Evolutionary conservation across 2,888 invertebrate species (phyloP).

Genomic region (Molanna angustata): DNA sequence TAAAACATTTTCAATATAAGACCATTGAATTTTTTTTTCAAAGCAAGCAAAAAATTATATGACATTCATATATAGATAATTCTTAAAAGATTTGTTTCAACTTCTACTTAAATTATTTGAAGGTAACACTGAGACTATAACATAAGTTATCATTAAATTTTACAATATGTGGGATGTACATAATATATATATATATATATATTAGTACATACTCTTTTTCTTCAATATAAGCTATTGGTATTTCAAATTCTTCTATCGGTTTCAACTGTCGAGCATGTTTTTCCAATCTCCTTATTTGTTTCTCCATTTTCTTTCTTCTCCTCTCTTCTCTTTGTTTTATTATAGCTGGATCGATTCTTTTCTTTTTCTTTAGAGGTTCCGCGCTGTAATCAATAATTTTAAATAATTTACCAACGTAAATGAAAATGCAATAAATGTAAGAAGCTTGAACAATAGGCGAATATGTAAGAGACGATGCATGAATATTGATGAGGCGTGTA

Average conservation of each 20-base stretch:
- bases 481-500: neutral
- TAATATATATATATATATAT: too few relatives aligned
- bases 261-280: conserved; percentile 81
- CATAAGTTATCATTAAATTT: too few relatives aligned
- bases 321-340: conserved; percentile 79
- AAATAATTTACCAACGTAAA: neutral
- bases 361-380: conserved; percentile 90
- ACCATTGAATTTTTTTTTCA: too few relatives aligned
- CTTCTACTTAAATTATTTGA: too few relatives aligned
- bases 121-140: too few relatives aligned
- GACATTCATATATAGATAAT: too few relatives aligned
- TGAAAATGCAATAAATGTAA: neutral
- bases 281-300: conserved; percentile 78
- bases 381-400: too few relatives aligned
- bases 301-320: conserved; percentile 79
- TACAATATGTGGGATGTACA: too few relatives aligned
- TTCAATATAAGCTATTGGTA: conserved; percentile 64
- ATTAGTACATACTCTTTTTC: conserved; percentile 56
- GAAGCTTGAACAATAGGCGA: neutral
- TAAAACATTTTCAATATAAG: too few relatives aligned
- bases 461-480: neutral
- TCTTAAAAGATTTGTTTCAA: too few relatives aligned
- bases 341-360: conserved; percentile 77
- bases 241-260: conserved; percentile 84
- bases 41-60: too few relatives aligned